phyloP scores from a whole-genome alignment of 1,140 invertebrate species.

The Megalonaias nervosa region DNA sequence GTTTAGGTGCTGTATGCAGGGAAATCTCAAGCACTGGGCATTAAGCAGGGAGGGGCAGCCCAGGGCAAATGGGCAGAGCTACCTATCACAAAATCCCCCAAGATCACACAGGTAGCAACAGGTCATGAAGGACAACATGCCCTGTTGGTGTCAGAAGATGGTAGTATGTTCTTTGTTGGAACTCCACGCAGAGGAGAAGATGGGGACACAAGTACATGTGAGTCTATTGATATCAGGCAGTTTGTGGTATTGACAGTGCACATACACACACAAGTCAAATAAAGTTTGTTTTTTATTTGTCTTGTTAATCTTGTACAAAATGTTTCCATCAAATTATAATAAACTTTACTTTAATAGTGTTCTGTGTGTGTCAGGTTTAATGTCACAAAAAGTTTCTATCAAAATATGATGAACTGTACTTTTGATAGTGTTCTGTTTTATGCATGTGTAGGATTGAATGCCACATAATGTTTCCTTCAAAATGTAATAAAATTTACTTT shows the following conservation, averaged over 20 bases:
- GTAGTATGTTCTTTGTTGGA: conserved; percentile 89
- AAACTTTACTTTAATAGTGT: too few relatives aligned
- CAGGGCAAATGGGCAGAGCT: conserved; percentile 84
- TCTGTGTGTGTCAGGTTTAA: too few relatives aligned
- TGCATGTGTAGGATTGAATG: too few relatives aligned
- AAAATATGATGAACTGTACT: too few relatives aligned
- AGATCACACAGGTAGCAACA: conserved; percentile 84
- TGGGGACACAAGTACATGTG: conserved; percentile 79
- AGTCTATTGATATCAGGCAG: conserved; percentile 40
- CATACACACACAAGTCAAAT: too few relatives aligned
- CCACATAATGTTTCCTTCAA: too few relatives aligned
- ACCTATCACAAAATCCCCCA: conserved; percentile 82
- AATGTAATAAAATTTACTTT: too few relatives aligned
- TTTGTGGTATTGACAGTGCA: background rate
- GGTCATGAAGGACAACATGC: conserved; percentile 96
- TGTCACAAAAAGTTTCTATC: too few relatives aligned
- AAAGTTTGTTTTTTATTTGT: too few relatives aligned
- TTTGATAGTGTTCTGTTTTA: too few relatives aligned
- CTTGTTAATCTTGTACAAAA: too few relatives aligned
- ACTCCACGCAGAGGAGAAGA: conserved; percentile 94
- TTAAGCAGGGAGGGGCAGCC: conserved; percentile 77
- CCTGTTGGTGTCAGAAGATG: conserved; percentile 90
- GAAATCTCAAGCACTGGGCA: conserved; percentile 82
- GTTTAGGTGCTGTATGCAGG: conserved; percentile 83
- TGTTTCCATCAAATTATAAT: too few relatives aligned